phyloP scores from a whole-genome alignment of 2,113 vertebrate species.

The Anarrhichthys ocellatus region DNA sequence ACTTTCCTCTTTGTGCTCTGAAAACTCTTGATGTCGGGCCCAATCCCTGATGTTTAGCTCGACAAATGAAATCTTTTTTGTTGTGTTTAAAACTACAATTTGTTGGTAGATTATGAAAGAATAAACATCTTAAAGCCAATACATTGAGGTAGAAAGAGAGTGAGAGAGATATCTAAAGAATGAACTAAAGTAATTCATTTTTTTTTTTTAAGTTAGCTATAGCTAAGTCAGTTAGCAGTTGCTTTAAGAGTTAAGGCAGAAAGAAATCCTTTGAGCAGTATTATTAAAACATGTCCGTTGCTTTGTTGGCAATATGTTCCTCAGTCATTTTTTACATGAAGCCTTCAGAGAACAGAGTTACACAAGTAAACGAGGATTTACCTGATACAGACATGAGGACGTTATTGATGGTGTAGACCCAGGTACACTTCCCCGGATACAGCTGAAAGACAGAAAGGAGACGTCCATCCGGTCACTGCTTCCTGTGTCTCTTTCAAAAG shows the following conservation, averaged over 20 bases:
- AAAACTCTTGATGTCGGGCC: neutral
- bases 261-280: neutral
- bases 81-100: neutral
- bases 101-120: neutral
- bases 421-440: slow-evolving; percentile 88
- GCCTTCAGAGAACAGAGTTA: neutral
- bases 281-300: neutral
- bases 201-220: neutral
- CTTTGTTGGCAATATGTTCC: neutral
- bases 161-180: neutral
- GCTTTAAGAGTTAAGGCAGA: neutral
- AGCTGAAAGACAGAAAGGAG: slow-evolving; percentile 79
- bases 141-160: neutral
- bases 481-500: neutral
- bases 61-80: neutral
- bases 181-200: neutral
- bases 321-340: neutral
- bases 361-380: slow-evolving; percentile 55
- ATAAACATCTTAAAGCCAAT: neutral
- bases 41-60: neutral
- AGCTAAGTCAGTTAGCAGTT: neutral
- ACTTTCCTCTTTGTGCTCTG: no score
- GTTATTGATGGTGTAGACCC: slow-evolving; percentile 90
- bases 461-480: neutral
- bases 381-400: slow-evolving; percentile 93